A percentile compares a stretch with the other conserved stretches of the same genome.
Evolutionary conservation across 2,113 vertebrate genomes (phyloP).

Genomic region (Bufo bufo): DNA sequence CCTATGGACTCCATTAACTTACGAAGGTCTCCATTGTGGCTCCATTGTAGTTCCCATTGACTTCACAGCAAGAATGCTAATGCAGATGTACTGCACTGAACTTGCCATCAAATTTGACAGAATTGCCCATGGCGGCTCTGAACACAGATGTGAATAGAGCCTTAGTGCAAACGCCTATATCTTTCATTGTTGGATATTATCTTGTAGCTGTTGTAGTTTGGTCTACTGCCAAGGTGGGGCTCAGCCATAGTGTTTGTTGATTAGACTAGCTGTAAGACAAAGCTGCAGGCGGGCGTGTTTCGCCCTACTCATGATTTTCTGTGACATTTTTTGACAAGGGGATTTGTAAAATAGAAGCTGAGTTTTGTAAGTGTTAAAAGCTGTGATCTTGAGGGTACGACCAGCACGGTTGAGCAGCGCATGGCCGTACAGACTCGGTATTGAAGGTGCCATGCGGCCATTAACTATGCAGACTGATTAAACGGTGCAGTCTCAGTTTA

Average conservation of each 20-base stretch:
- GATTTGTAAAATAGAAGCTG: not conserved
- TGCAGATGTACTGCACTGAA: not conserved
- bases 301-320: too few relatives aligned
- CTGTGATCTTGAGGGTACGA: not conserved
- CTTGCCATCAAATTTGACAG: not conserved
- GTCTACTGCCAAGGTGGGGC: not conserved
- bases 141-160: not conserved
- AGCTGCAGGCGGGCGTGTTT: constrained; percentile 1
- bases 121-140: not conserved
- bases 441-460: too few relatives aligned
- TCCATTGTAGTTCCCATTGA: too few relatives aligned
- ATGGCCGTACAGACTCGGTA: too few relatives aligned
- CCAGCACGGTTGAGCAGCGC: too few relatives aligned
- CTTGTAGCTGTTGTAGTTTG: not conserved
- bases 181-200: not conserved
- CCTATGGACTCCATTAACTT: too few relatives aligned
- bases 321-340: not conserved
- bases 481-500: too few relatives aligned
- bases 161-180: not conserved
- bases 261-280: not conserved
- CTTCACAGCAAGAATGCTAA: too few relatives aligned
- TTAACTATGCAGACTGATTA: too few relatives aligned
- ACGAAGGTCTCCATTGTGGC: too few relatives aligned
- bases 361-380: constrained; percentile 7
- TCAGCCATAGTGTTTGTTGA: not conserved